Conservation (phyloP, 1,140 invertebrate species). For the Solen grandis region DNA sequence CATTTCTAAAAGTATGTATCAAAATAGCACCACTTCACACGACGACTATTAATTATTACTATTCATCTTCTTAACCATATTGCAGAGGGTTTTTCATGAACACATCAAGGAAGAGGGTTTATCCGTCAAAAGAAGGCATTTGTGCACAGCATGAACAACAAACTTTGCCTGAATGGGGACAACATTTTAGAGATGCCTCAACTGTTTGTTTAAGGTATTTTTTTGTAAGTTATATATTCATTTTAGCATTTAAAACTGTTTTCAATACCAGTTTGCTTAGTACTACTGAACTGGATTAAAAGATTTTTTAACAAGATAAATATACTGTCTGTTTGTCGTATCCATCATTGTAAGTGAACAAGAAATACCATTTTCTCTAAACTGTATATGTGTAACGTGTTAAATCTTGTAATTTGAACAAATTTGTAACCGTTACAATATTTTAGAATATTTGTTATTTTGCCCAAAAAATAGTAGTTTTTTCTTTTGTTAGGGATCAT, state of each 20-base stretch:
- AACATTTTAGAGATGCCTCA: not conserved
- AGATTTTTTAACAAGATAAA: not conserved
- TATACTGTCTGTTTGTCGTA: not conserved
- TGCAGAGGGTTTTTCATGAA: slow-evolving; percentile 26
- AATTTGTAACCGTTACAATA: no score
- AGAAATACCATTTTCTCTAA: not conserved
- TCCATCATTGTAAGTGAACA: not conserved
- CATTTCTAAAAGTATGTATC: no score
- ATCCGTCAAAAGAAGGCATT: not conserved
- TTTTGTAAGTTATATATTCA: not conserved
- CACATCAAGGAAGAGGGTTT: slow-evolving; percentile 6
- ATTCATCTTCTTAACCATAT: not conserved
- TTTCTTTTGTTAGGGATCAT: slow-evolving; percentile 17
- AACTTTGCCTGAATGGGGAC: not conserved
- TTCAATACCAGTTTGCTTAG: not conserved
- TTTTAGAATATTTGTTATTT: not conserved
- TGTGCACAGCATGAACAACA: not conserved
- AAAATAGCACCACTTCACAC: no score
- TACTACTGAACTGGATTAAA: not conserved
- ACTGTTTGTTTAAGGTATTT: not conserved
- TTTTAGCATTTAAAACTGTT: not conserved
- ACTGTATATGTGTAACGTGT: not conserved
- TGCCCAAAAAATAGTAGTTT: not conserved
- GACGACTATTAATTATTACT: no score
- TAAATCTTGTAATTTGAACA: no score